Evolutionary conservation across 2,888 invertebrate species (phyloP).

Genomic region (Monopis laevigella): DNA sequence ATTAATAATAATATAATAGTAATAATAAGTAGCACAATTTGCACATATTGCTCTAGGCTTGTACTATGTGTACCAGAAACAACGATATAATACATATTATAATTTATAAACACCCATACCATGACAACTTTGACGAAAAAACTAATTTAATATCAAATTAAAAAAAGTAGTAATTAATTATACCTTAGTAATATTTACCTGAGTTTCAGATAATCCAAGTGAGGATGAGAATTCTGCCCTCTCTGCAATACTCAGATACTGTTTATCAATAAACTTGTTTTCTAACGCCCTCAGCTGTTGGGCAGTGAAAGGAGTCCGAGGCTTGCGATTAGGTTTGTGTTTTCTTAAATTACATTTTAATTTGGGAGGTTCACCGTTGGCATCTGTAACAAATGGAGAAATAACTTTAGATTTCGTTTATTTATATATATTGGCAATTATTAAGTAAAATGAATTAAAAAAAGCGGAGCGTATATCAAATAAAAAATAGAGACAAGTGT

Average conservation of each 20-base stretch:
- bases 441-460: too few relatives aligned
- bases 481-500: too few relatives aligned
- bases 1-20: neutral
- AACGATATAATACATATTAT: too few relatives aligned
- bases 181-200: slow-evolving; percentile 34
- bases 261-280: slow-evolving; percentile 96
- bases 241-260: slow-evolving; percentile 97
- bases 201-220: slow-evolving; percentile 74
- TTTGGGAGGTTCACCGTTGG: slow-evolving; percentile 83
- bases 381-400: slow-evolving; percentile 58
- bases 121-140: neutral
- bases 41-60: too few relatives aligned
- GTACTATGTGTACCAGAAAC: too few relatives aligned
- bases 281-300: slow-evolving; percentile 94
- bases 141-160: neutral
- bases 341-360: slow-evolving; percentile 92
- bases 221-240: slow-evolving; percentile 97
- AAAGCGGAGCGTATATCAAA: too few relatives aligned
- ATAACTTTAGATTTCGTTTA: neutral
- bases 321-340: slow-evolving; percentile 98
- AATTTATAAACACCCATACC: too few relatives aligned
- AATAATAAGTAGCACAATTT: too few relatives aligned
- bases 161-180: neutral
- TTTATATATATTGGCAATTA: too few relatives aligned
- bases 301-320: slow-evolving; percentile 98